Evolutionary conservation across 2,888 invertebrate genomes (phyloP).

Genomic region (Sarcophaga variegata): DNA sequence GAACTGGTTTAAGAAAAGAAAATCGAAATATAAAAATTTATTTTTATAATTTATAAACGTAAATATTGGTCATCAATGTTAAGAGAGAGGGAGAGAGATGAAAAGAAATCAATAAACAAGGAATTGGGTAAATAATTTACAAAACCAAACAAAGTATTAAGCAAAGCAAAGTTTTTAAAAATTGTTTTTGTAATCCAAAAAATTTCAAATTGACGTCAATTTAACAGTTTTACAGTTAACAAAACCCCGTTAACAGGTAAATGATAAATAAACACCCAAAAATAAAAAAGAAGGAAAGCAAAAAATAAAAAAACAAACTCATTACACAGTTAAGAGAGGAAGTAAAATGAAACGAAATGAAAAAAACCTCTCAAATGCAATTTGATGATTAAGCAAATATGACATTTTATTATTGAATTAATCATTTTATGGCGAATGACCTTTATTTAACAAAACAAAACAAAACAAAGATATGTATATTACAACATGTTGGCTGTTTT

Average conservation of each 20-base stretch:
- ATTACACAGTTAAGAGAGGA: neutral
- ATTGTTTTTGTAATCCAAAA: conserved; percentile 12
- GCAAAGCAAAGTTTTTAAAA: neutral
- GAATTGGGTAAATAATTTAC: conserved; percentile 16
- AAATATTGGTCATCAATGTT: conserved; percentile 17
- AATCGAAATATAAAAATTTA: neutral
- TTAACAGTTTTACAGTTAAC: conserved; percentile 22
- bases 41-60: conserved; percentile 39
- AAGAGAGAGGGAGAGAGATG: neutral
- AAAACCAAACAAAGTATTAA: conserved; percentile 1
- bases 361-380: neutral
- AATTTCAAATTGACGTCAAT: conserved; percentile 34
- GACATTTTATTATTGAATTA: conserved; percentile 17
- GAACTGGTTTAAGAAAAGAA: neutral
- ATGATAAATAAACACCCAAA: conserved; percentile 13
- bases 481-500: neutral
- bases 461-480: neutral
- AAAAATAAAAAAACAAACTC: neutral
- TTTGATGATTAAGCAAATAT: conserved; percentile 15
- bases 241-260: conserved; percentile 2
- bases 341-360: neutral
- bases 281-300: neutral
- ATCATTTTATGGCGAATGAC: conserved; percentile 3
- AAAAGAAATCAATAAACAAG: neutral
- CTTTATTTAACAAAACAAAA: neutral